Conservation (phyloP, 2,888 invertebrate species). For the Drosophila paranaensis region DNA sequence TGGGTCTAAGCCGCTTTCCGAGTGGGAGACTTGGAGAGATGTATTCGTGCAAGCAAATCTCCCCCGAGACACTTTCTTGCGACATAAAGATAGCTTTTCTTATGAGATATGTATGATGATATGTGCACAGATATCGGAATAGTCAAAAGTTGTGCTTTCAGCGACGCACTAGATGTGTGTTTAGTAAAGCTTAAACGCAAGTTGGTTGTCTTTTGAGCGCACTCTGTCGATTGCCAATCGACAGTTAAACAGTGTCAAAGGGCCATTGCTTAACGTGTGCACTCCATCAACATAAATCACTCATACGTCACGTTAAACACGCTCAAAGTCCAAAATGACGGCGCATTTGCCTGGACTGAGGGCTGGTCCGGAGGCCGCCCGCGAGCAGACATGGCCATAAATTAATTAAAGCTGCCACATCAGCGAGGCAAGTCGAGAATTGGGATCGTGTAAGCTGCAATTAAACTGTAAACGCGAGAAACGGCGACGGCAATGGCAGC, state of each 20-base stretch:
- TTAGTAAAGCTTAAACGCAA: neutral
- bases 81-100: neutral
- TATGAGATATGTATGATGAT: too few species aligned
- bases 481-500: conserved; percentile 49
- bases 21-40: neutral
- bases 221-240: conserved; percentile 58
- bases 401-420: conserved; percentile 66
- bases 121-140: neutral
- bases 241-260: conserved; percentile 53
- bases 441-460: conserved; percentile 64
- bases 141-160: neutral
- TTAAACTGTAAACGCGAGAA: conserved; percentile 75
- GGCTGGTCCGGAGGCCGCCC: conserved; percentile 5
- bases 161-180: neutral
- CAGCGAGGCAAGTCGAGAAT: conserved; percentile 42
- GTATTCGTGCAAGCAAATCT: conserved; percentile 1
- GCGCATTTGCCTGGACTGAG: conserved; percentile 41
- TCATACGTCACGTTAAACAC: conserved; percentile 78
- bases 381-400: conserved; percentile 67
- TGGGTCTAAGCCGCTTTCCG: conserved; percentile 22
- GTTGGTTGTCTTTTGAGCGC: neutral
- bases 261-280: conserved; percentile 49
- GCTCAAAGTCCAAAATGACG: conserved; percentile 71
- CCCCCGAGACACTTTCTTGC: neutral
- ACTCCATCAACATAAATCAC: conserved; percentile 75